Percentiles rank a stretch among this genome's conserved stretches.
phyloP scores from a whole-genome alignment of 2,888 invertebrate genomes.

The Troides oblongomaculatus region DNA sequence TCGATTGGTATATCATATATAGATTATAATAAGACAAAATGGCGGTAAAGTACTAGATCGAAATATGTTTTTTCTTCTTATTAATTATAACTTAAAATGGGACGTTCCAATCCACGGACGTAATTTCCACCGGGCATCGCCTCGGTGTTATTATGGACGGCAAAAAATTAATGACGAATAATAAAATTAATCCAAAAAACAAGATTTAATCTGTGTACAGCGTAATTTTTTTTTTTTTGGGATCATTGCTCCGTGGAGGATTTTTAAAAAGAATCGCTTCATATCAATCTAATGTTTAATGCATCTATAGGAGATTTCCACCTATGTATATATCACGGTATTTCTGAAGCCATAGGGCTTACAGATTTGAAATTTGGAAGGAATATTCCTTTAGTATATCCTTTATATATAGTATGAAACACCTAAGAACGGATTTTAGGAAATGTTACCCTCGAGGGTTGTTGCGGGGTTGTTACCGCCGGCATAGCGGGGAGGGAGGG shows the following conservation, averaged over 20 bases:
- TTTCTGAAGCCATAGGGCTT: too few species aligned
- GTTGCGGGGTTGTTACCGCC: too few species aligned
- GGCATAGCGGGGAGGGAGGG: too few species aligned
- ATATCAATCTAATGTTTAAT: neutral
- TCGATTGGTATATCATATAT: too few species aligned
- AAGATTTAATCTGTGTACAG: slow-evolving; percentile 23
- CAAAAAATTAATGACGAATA: slow-evolving; percentile 29
- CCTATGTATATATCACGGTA: too few species aligned
- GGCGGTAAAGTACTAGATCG: neutral
- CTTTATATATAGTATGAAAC: too few species aligned
- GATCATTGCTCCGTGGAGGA: neutral
- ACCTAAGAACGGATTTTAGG: too few species aligned
- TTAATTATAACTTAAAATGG: slow-evolving; percentile 23
- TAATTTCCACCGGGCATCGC: slow-evolving; percentile 24
- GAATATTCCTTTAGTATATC: too few species aligned
- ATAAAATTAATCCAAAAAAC: slow-evolving; percentile 28
- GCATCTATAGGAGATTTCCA: neutral
- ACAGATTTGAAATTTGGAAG: too few species aligned
- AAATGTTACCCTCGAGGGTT: too few species aligned
- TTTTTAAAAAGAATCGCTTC: slow-evolving; percentile 2
- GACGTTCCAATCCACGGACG: slow-evolving; percentile 6
- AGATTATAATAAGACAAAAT: too few species aligned
- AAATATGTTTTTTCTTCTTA: neutral
- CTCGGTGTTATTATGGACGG: slow-evolving; percentile 26
- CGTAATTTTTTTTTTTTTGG: slow-evolving; percentile 5